Evolutionary conservation across 2,888 invertebrate genomes (phyloP).

Genomic region (Monopis laevigella): DNA sequence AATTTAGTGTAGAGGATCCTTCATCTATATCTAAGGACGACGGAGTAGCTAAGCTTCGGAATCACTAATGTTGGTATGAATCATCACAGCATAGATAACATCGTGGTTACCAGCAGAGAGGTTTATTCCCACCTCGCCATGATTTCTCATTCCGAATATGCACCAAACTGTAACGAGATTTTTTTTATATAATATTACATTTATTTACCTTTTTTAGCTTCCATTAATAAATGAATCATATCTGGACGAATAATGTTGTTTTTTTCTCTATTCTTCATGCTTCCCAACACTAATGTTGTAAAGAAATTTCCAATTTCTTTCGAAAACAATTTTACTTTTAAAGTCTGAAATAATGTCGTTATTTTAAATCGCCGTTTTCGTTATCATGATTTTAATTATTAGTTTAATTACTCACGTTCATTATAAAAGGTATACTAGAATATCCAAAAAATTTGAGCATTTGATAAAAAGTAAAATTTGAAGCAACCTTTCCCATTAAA

Average conservation of each 20-base stretch:
- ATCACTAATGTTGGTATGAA: too few species aligned
- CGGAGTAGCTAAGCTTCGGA: too few species aligned
- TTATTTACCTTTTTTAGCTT: constrained; percentile 42
- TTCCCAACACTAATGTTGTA: constrained; percentile 36
- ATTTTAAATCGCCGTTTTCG: not conserved
- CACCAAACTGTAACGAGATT: too few species aligned
- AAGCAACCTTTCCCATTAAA: constrained; percentile 44
- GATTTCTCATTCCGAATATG: too few species aligned
- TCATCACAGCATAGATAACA: too few species aligned
- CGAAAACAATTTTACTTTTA: constrained; percentile 36
- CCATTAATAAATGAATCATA: constrained; percentile 62
- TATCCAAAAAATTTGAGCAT: constrained; percentile 26
- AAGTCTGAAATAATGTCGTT: constrained; percentile 19
- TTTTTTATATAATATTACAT: too few species aligned
- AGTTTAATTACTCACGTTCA: constrained; percentile 22
- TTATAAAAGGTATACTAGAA: constrained; percentile 21
- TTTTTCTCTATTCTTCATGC: constrained; percentile 41
- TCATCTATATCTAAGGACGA: too few species aligned
- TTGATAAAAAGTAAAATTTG: constrained; percentile 32
- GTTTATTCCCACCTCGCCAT: too few species aligned
- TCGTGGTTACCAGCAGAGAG: too few species aligned
- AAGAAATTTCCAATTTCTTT: constrained; percentile 38
- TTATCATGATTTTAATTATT: not conserved
- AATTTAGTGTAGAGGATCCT: too few species aligned
- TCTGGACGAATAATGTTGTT: constrained; percentile 42